A percentile compares a stretch with the other conserved stretches of the same genome.
phyloP scores from a whole-genome alignment of 2,888 invertebrate species.

The Agonopterix arenella region DNA sequence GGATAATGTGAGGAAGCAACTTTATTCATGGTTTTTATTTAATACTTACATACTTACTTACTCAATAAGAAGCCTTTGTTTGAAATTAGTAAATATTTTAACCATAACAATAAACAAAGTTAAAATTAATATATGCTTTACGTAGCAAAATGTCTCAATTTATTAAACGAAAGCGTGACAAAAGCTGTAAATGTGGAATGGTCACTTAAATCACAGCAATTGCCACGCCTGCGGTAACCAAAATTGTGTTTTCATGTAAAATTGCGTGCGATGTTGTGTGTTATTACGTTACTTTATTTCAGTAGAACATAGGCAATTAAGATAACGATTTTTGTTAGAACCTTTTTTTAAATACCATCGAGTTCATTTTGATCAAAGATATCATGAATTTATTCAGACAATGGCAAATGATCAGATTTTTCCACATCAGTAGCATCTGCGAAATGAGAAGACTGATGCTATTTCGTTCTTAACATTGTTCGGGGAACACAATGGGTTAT shows the following conservation, averaged over 20 bases:
- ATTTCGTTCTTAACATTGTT: too few relatives aligned
- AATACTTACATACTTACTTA: too few relatives aligned
- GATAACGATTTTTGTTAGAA: not conserved
- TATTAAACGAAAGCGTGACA: slow-evolving; percentile 56
- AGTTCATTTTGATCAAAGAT: not conserved
- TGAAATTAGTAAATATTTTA: too few relatives aligned
- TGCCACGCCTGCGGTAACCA: slow-evolving; percentile 44
- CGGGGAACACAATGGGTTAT: too few relatives aligned
- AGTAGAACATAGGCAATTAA: slow-evolving; percentile 36
- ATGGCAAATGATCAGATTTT: too few relatives aligned
- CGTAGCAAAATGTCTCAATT: slow-evolving; percentile 57
- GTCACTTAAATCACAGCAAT: slow-evolving; percentile 26
- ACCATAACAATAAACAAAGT: not conserved
- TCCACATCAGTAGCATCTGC: too few relatives aligned
- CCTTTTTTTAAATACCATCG: not conserved
- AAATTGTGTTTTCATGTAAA: slow-evolving; percentile 55
- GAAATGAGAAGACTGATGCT: too few relatives aligned
- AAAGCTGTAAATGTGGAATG: slow-evolving; percentile 47
- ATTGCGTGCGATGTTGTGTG: slow-evolving; percentile 34
- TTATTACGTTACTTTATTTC: slow-evolving; percentile 33
- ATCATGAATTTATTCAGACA: too few relatives aligned
- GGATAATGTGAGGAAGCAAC: too few relatives aligned
- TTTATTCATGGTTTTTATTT: too few relatives aligned
- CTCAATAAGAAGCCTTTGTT: too few relatives aligned
- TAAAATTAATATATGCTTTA: slow-evolving; percentile 3